These are phyloP conservation scores for Furnarius figulus DNA, from an alignment of 2,113 vertebrate species.

Conservation along the genomic window DNA sequence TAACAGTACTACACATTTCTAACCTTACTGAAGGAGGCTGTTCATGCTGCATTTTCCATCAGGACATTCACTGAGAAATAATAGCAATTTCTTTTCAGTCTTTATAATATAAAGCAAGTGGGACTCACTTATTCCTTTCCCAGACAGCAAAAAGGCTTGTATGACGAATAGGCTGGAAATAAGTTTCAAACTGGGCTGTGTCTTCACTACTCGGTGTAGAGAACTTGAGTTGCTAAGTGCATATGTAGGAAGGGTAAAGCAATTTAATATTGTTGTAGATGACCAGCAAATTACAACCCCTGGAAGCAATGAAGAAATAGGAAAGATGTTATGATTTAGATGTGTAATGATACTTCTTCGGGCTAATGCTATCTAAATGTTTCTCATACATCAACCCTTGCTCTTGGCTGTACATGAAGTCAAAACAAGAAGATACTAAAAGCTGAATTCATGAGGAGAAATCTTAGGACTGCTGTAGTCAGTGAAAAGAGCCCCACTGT, in stretches of 20 bases:
- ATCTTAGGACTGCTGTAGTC: background rate
- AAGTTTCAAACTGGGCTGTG: background rate
- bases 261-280: background rate
- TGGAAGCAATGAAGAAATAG: background rate
- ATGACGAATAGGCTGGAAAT: background rate
- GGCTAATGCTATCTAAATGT: background rate
- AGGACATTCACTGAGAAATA: background rate
- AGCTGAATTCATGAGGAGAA: background rate
- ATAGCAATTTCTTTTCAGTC: background rate
- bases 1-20: background rate
- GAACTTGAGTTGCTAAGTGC: background rate
- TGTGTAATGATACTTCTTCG: background rate
- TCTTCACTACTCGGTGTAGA: background rate
- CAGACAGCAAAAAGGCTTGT: rapidly evolving
- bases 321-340: background rate
- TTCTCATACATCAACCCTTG: background rate
- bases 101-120: background rate
- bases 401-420: background rate
- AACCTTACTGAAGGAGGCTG: background rate
- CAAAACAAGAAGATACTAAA: background rate
- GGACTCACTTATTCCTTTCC: background rate
- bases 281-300: background rate
- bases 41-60: too few species aligned
- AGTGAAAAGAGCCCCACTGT: background rate
- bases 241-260: background rate